Conservation (phyloP, 2,888 invertebrate genomes). For the Dolichopus griseipennis region DNA sequence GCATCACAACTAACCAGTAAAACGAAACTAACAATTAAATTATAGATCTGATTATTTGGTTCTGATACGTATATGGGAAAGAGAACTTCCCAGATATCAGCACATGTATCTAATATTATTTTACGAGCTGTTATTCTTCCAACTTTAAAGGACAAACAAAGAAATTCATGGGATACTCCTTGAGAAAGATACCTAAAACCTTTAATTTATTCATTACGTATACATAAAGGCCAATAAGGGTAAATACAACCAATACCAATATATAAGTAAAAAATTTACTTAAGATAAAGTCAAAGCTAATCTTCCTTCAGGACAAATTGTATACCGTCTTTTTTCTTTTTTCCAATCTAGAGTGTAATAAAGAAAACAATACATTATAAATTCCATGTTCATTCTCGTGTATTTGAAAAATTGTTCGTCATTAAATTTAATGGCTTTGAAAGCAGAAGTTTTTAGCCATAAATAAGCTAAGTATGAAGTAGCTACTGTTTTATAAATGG, state of each 20-base stretch:
- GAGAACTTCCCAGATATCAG: slow-evolving; percentile 10
- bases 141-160: slow-evolving; percentile 14
- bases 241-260: no score
- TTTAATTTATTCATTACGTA: background rate
- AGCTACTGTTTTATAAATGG: no score
- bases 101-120: slow-evolving; percentile 15
- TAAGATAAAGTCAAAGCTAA: slow-evolving; percentile 14
- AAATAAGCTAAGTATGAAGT: no score
- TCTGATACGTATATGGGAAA: slow-evolving; percentile 2
- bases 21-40: slow-evolving; percentile 16
- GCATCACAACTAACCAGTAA: slow-evolving; percentile 23
- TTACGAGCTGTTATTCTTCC: slow-evolving; percentile 14
- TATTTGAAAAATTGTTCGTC: no score
- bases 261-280: background rate
- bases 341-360: no score
- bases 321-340: background rate
- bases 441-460: no score
- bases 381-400: no score
- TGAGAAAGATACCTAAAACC: slow-evolving; percentile 12
- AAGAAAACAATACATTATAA: no score
- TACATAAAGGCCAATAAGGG: background rate
- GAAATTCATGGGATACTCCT: background rate
- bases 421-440: no score
- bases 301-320: slow-evolving; percentile 7
- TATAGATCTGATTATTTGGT: background rate